Evolutionary conservation across 2,797 vertebrate species (phyloP), one percentile per base, ranked within the genome.

Genomic region (Cygnus olor): DNA sequence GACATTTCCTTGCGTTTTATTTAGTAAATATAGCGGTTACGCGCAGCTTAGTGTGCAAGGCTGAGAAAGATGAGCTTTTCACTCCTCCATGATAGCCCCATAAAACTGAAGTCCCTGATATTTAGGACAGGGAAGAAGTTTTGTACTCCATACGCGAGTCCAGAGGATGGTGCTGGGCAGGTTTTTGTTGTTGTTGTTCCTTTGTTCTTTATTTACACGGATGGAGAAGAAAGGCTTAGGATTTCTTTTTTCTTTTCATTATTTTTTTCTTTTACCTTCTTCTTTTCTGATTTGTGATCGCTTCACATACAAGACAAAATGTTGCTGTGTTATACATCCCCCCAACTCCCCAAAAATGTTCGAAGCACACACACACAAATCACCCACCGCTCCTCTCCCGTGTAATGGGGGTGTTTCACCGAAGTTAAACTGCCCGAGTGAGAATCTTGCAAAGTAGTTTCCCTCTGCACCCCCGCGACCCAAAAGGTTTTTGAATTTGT

Each of bases 1-100:
- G 94, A 80, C 93, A 93, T 97, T 96, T 97, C 79, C 91, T 90
- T 96, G 69, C 54, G 5, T 95, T 97, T 98, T 91, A 82, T 91
- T 96, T 97, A 97, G 97, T 97, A 95, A 98, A 95, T 96, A 90
- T 83, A 96, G 96, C 82, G 34, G 95, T 93, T 95, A 96, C 61
- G 66, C 61, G 71, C 61, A 53, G 45, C 66, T 96, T 92, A 61
- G 56, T 71, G 66, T 81, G 60, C 24, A 51, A 90, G 71, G 30
- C 81, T 94, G 85, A 74, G 60, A 44, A 70, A 80, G 66, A 88
- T 28, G 34, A 66, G 73, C 8, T 83, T 61, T 79, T 76, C 54
- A 8, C 6, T 69, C 24, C n/a, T 2, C 19, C n/a, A 3, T 8
- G 27, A 82, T 24, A 5, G 4, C 15, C 4, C 38, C 36, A 21